Evolutionary conservation across 2,888 invertebrate species (phyloP).

Genomic region (Lampropteryx suffumata): DNA sequence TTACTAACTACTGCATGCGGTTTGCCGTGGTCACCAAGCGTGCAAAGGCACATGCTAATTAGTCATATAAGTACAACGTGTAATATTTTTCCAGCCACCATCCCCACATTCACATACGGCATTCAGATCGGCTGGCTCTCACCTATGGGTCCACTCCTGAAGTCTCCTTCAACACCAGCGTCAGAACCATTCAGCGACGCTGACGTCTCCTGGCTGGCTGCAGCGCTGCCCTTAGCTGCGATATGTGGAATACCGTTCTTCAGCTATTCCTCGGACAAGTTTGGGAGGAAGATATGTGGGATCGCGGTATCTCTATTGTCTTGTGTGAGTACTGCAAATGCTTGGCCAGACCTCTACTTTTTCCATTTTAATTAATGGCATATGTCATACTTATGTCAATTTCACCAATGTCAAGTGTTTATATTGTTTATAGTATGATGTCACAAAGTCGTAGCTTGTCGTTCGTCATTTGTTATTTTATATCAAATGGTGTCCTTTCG

Average conservation of each 20-base stretch:
- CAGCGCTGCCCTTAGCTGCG: conserved; percentile 75
- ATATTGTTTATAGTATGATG: too few species aligned
- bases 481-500: too few species aligned
- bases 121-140: conserved; percentile 80
- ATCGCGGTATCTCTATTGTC: conserved; percentile 76
- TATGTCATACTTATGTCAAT: too few species aligned
- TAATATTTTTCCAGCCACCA: conserved; percentile 61
- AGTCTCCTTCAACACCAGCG: conserved; percentile 55
- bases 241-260: conserved; percentile 77
- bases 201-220: conserved; percentile 76
- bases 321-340: conserved; percentile 56
- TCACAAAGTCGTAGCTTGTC: too few species aligned
- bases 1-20: too few species aligned
- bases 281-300: conserved; percentile 76
- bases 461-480: too few species aligned
- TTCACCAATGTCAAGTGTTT: too few species aligned
- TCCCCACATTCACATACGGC: conserved; percentile 77
- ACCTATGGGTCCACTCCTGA: conserved; percentile 69
- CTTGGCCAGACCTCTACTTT: too few species aligned
- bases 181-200: conserved; percentile 52
- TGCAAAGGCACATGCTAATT: too few species aligned
- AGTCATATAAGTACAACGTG: too few species aligned
- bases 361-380: too few species aligned
- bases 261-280: conserved; percentile 69
- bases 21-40: too few species aligned